Conservation (phyloP, 2,797 vertebrate genomes). For the Danio choprae region DNA sequence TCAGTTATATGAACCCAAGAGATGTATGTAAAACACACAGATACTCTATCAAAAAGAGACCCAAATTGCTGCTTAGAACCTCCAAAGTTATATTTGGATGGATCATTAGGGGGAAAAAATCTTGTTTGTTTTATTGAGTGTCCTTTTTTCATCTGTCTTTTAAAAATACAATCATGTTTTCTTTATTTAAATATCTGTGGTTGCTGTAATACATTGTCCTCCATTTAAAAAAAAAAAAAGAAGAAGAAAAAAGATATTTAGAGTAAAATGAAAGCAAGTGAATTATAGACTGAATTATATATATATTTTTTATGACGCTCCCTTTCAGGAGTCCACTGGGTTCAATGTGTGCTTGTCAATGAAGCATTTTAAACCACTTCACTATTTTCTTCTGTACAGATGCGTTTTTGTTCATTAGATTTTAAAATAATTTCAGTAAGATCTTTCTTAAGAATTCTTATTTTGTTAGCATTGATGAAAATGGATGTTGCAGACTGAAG, state of each 20-base stretch:
- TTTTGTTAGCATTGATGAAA: neutral
- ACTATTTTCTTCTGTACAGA: neutral
- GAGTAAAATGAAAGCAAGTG: neutral
- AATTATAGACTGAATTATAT: neutral
- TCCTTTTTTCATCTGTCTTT: neutral
- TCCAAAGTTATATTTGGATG: conserved; percentile 42
- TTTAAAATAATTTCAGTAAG: conserved; percentile 10
- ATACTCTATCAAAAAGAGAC: conserved; percentile 9
- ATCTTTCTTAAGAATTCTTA: conserved; percentile 16
- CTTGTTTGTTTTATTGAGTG: conserved; percentile 10
- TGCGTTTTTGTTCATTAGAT: neutral
- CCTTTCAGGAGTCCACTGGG: neutral
- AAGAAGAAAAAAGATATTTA: neutral
- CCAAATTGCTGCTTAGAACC: conserved; percentile 24
- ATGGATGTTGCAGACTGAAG: conserved; percentile 28
- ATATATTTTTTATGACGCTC: neutral
- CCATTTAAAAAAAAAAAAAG: too few relatives aligned
- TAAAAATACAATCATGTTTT: neutral
- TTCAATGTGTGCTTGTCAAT: neutral
- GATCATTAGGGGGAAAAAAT: neutral
- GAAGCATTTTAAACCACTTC: neutral
- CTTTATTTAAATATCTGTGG: neutral
- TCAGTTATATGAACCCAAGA: conserved; percentile 13
- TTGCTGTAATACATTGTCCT: conserved; percentile 2
- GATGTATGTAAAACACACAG: neutral